These are phyloP conservation scores for Toxotes chatareus DNA, from an alignment of 2,113 vertebrate species.

Conservation along the genomic window DNA sequence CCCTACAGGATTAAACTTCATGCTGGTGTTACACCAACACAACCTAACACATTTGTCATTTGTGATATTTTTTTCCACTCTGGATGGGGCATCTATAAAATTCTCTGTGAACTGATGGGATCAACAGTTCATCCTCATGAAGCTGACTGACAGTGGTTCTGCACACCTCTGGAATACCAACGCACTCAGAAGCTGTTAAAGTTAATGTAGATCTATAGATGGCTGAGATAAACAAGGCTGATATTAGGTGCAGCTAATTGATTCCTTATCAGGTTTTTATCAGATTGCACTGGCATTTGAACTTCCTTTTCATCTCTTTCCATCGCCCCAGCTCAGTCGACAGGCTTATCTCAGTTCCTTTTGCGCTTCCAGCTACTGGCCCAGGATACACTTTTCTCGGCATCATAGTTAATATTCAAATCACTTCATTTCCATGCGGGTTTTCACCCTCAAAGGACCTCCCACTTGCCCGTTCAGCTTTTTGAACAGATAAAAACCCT, in stretches of 20 bases:
- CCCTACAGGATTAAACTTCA: slow-evolving; percentile 15
- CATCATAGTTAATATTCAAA: slow-evolving; percentile 70
- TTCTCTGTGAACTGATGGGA: slow-evolving; percentile 27
- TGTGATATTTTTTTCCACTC: background rate
- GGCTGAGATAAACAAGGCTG: slow-evolving; percentile 45
- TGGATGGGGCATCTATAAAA: background rate
- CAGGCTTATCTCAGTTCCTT: slow-evolving; percentile 43
- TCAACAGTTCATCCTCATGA: background rate
- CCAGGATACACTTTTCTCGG: slow-evolving; percentile 34
- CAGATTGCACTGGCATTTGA: slow-evolving; percentile 50
- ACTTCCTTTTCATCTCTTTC: slow-evolving; percentile 49
- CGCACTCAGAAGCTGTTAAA: slow-evolving; percentile 10
- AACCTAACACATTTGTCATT: slow-evolving; percentile 17
- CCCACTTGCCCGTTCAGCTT: slow-evolving; percentile 54
- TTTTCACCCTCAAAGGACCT: slow-evolving; percentile 54
- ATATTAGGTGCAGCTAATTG: slow-evolving; percentile 66
- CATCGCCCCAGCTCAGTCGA: slow-evolving; percentile 24
- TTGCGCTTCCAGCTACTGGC: slow-evolving; percentile 30
- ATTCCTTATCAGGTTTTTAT: slow-evolving; percentile 72
- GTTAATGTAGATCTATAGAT: slow-evolving; percentile 47
- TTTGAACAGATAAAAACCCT: slow-evolving; percentile 60
- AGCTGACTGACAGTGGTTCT: slow-evolving; percentile 29
- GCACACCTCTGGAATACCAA: slow-evolving; percentile 27
- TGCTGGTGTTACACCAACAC: background rate
- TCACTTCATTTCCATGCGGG: slow-evolving; percentile 51